Conservation (phyloP, 2,113 vertebrate genomes). For the Dunckerocampus dactyliophorus region DNA sequence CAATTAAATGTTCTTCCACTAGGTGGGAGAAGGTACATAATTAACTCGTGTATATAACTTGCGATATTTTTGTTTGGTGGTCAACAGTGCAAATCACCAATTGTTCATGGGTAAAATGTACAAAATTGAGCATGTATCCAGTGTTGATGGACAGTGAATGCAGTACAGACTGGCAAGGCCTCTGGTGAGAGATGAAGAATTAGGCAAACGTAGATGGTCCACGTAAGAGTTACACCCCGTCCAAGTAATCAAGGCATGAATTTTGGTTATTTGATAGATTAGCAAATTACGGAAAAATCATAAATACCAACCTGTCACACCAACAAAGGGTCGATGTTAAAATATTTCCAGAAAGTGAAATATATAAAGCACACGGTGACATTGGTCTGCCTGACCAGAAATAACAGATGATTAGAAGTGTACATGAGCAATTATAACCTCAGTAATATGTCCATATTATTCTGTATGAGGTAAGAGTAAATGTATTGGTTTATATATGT, state of each 20-base stretch:
- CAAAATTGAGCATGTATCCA: slow-evolving; percentile 1
- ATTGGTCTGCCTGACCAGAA: no score
- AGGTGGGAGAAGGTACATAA: no score
- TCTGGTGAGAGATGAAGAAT: slow-evolving; percentile 43
- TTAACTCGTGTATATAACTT: neutral
- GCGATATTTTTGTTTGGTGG: slow-evolving; percentile 13
- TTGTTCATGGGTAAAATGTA: no score
- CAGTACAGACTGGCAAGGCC: slow-evolving; percentile 50
- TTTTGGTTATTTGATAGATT: slow-evolving; percentile 13
- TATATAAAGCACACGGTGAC: no score
- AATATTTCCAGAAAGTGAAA: slow-evolving; percentile 2
- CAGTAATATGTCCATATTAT: slow-evolving; percentile 3
- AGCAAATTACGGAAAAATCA: slow-evolving; percentile 1
- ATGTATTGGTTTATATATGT: slow-evolving; percentile 34
- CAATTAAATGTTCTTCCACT: no score
- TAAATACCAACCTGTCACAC: slow-evolving; percentile 1
- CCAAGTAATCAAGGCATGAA: slow-evolving; percentile 29
- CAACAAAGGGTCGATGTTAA: slow-evolving; percentile 20
- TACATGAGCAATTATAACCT: slow-evolving; percentile 36
- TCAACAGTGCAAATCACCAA: neutral
- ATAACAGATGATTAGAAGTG: neutral
- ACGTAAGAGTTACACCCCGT: slow-evolving; percentile 23
- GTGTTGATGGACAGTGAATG: slow-evolving; percentile 20
- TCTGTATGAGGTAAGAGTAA: slow-evolving; percentile 59
- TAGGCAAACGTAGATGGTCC: slow-evolving; percentile 56